Evolutionary conservation across 2,113 vertebrate species (phyloP), one percentile per base, ranked within the genome.

Genomic region (Anguilla rostrata): DNA sequence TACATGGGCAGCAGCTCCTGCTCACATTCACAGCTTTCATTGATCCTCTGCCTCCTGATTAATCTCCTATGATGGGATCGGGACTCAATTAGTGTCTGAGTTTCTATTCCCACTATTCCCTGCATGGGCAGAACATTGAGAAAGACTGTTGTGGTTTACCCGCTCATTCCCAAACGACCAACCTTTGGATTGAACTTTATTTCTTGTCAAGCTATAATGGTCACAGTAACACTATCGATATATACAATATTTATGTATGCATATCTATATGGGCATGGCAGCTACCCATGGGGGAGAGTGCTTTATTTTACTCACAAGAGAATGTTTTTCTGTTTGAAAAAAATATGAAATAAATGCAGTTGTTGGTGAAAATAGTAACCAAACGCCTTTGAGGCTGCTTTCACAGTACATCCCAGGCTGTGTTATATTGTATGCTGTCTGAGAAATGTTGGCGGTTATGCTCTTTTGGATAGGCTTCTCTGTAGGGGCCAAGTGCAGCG

Each of bases 71-170:
- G 81, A 86, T 53, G 57, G 20, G 63, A 83, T 75, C 40, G 56
- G 81, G 81, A 49, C 80, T 83, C 81, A 83, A 75, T 83, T 75
- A 86, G 86, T n/a, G 41, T 39, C 81, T 78, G 43, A 63, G 71
- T 83, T 75, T 86, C 60, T 53, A 41, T 86, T 86, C 86, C 63
- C 60, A 83, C 41, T 81, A 81, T 60, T 18, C 78, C 84, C 49
- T 41, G 20, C 46, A 18, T 81, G 49, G 78, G 34, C 34, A n/a
- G 49, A 85, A n/a, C 49, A 60, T 40, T 39, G 26, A 80, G 22
- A 81, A 57, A 41, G 39, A 56, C 22, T 14, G 22, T 40, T 6
- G 14, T 15, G 49, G 75, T 80, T n/a, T 80, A 34, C 18, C 71
- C 53, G 39, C 11, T 85, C 53, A 29, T 57, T 16, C 49, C 6